A percentile compares a stretch with the other conserved stretches of the same genome.
Evolutionary conservation across 2,888 invertebrate genomes (phyloP).

Genomic region (Salpingus planirostris): DNA sequence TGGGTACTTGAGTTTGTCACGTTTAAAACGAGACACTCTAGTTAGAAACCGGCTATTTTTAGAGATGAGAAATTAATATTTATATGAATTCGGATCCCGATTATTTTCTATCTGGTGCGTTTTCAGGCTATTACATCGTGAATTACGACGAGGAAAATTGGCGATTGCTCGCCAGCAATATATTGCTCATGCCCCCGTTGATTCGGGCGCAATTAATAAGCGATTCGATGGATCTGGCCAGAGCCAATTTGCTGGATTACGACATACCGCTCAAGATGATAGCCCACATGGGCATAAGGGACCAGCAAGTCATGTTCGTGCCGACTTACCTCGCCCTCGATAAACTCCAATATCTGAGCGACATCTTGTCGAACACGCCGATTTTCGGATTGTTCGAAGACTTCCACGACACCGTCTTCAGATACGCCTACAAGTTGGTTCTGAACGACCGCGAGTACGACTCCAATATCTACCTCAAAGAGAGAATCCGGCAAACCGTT

Average conservation of each 20-base stretch:
- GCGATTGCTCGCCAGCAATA: conserved; percentile 45
- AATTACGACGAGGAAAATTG: conserved; percentile 58
- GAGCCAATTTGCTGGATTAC: conserved; percentile 49
- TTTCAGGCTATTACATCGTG: conserved; percentile 55
- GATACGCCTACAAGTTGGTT: conserved; percentile 43
- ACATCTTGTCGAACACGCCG: conserved; percentile 50
- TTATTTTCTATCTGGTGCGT: conserved; percentile 29
- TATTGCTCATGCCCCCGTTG: conserved; percentile 48
- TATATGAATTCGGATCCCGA: conserved; percentile 24
- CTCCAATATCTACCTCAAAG: conserved; percentile 41
- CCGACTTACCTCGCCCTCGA: conserved; percentile 52
- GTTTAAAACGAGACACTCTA: no score
- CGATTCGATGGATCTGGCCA: conserved; percentile 54
- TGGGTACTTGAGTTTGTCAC: no score
- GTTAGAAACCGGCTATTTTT: no score
- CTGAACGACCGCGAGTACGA: conserved; percentile 45
- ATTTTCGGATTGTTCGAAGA: conserved; percentile 54
- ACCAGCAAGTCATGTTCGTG: conserved; percentile 41
- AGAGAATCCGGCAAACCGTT: conserved; percentile 47
- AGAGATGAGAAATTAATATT: no score
- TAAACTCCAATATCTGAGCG: conserved; percentile 49
- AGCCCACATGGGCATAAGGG: conserved; percentile 45
- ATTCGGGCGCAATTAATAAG: conserved; percentile 62
- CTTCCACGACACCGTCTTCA: conserved; percentile 42
- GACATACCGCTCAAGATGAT: conserved; percentile 48